A percentile compares a stretch with the other conserved stretches of the same genome.
Conservation (phyloP, 2,113 vertebrate genomes). For the Agapornis roseicollis region DNA sequence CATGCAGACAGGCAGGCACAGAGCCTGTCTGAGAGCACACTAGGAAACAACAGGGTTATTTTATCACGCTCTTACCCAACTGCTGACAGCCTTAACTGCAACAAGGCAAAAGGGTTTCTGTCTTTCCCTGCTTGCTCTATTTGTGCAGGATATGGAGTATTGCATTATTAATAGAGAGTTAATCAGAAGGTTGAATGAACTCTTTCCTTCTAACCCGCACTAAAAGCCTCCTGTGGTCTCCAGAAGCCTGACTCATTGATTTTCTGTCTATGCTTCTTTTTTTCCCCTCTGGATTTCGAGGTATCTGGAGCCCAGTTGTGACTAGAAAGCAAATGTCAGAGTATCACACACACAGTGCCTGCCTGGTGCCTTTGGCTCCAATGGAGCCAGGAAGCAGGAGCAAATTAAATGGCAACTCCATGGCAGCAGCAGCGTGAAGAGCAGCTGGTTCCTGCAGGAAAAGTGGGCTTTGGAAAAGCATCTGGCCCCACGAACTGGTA, state of each 20-base stretch:
- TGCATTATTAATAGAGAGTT: neutral
- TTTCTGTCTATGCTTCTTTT: neutral
- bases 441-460: neutral
- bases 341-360: neutral
- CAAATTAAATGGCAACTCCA: neutral
- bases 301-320: neutral
- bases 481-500: neutral
- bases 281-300: neutral
- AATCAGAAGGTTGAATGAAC: neutral
- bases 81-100: neutral
- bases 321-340: neutral
- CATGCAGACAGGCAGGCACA: neutral
- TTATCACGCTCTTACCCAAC: neutral
- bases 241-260: neutral
- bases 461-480: neutral
- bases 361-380: neutral
- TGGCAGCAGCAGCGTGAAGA: neutral
- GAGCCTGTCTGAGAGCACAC: neutral
- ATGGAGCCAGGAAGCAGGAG: neutral
- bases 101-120: neutral
- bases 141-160: fast-evolving
- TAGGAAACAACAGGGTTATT: neutral
- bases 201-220: neutral
- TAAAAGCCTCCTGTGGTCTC: neutral
- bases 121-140: fast-evolving